Evolutionary conservation across 2,113 vertebrate species (phyloP), one percentile per base, ranked within the genome.

Genomic region (Otus sunia): DNA sequence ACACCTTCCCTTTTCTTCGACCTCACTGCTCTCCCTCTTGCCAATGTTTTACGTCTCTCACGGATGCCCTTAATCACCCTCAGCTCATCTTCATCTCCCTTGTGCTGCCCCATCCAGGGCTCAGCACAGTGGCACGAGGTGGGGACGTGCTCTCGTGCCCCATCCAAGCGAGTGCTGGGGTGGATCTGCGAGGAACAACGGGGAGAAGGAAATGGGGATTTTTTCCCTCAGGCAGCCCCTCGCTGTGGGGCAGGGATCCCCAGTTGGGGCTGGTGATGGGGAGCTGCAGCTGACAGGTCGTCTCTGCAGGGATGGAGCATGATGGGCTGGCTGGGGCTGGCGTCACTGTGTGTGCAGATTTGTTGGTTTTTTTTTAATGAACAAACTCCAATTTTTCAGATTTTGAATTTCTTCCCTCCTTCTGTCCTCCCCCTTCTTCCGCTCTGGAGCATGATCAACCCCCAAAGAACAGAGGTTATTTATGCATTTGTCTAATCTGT

Each of bases 81-180:
- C 25, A 11, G 63, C 69, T 26, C 50, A 1, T 11, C 49, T 63
- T 36, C 19, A 0, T 11, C 74, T 37, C 53, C 49, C 34, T 9
- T 7, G 2, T 11, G 23, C 27, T 41, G 66, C 47, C 41, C 17
- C 1, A 1, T 6, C 30, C 74, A 14, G n/a, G 71, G 45, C 82
- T 18, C 63, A 2, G 53, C 1, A 1, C 3, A 2, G 60, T 45
- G 68, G 36, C 41, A 37, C 3, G 5, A 26, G 22, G 1, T n/a
- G 59, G 36, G 68, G 23, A 53, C 0, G 2, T 2, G 39, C 6
- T 50, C 32, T 16, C 0, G 0, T 11, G 77, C 52, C 64, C 60
- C 3, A 1, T n/a, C 49, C 45, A 16, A 8, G 29, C 0, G 2
- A 17, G 29, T 20, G 52, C 52, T 2, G 1, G 49, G 25, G 8